Percentiles rank a stretch among this genome's conserved stretches.
Conservation (phyloP, 2,797 vertebrate species). For the Argya squamiceps region DNA sequence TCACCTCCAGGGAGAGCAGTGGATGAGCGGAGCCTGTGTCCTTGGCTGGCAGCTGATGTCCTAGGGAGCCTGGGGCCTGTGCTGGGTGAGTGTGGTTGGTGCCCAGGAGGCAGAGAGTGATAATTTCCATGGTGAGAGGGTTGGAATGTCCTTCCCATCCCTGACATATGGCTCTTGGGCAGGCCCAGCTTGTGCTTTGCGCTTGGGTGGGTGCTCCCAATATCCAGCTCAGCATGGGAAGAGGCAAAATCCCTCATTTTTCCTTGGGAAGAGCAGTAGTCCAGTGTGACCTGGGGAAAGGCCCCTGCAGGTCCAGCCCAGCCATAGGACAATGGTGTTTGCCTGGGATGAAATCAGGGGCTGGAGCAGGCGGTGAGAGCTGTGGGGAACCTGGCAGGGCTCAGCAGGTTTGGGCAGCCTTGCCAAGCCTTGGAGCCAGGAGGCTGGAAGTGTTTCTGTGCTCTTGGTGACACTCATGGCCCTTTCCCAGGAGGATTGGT, state of each 20-base stretch:
- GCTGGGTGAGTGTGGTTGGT: background rate
- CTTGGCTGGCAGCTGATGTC: background rate
- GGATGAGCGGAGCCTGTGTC: background rate
- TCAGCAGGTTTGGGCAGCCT: background rate
- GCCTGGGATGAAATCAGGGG: background rate
- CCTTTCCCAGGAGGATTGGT: background rate
- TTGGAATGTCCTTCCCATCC: background rate
- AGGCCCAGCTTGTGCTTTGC: background rate
- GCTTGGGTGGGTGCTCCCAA: background rate
- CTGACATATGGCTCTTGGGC: background rate
- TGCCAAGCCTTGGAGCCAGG: background rate
- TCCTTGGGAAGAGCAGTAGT: accelerated
- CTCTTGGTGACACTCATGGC: background rate
- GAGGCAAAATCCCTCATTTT: background rate
- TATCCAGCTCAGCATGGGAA: background rate
- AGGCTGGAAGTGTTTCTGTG: background rate
- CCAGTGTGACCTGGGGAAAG: accelerated
- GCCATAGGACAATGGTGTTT: accelerated
- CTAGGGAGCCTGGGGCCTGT: background rate
- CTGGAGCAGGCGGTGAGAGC: background rate
- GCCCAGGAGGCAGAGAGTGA: background rate
- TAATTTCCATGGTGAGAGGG: background rate
- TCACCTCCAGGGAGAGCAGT: background rate
- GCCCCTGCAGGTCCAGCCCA: background rate
- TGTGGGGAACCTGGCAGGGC: background rate